A percentile compares a stretch with the other conserved stretches of the same genome.
Evolutionary conservation across 2,888 invertebrate genomes (phyloP).

Genomic region (Athrips mouffetella): DNA sequence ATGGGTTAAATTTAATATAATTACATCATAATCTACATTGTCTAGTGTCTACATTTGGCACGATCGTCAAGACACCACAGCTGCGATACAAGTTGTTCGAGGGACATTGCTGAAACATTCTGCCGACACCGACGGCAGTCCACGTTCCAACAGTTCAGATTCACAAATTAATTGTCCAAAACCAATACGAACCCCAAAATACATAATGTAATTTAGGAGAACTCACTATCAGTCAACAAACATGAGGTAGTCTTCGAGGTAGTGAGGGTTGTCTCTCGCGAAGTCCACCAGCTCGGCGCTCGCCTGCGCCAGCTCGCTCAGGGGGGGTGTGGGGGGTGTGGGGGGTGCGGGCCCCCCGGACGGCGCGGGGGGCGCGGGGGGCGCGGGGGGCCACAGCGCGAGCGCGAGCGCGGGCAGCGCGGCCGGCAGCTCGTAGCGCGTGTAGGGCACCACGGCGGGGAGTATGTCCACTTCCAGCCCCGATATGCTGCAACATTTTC

Average conservation of each 20-base stretch:
- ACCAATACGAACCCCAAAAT: too few species aligned
- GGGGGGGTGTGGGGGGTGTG: constrained; percentile 14
- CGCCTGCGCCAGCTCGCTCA: constrained; percentile 24
- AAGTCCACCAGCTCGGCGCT: constrained; percentile 23
- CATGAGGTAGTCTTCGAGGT: constrained; percentile 47
- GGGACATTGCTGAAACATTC: too few species aligned
- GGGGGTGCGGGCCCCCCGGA: background rate
- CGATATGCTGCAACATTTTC: constrained; percentile 32
- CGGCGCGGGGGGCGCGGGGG: background rate
- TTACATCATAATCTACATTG: too few species aligned
- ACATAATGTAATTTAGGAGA: too few species aligned
- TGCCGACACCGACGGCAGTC: too few species aligned
- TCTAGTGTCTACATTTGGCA: too few species aligned
- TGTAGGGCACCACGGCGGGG: constrained; percentile 45
- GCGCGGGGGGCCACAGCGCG: constrained; percentile 19
- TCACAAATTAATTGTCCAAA: too few species aligned
- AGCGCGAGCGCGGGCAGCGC: constrained; percentile 36
- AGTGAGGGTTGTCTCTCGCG: constrained; percentile 38
- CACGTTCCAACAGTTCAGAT: too few species aligned
- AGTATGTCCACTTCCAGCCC: constrained; percentile 40
- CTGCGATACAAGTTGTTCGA: too few species aligned
- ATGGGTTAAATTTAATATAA: too few species aligned
- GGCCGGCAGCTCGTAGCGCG: constrained; percentile 55
- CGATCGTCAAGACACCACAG: too few species aligned
- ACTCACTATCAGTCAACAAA: too few species aligned